These are phyloP conservation scores for Liopterus haemorrhoidalis DNA, from an alignment of 2,888 invertebrate genomes.

Conservation along the genomic window DNA sequence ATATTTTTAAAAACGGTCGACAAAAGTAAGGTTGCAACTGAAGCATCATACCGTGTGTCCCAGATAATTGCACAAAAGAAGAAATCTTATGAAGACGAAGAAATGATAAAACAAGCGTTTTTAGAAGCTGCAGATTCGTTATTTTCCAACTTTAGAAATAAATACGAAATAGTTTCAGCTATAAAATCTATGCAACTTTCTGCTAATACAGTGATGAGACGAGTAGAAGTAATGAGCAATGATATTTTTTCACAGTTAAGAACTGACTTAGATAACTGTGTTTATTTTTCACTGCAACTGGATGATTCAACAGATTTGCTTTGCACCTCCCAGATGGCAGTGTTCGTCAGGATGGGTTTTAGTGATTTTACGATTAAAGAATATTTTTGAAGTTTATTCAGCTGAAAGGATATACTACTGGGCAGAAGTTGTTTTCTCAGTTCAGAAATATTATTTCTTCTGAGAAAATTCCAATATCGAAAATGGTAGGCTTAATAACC, in stretches of 20 bases:
- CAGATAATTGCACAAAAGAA: constrained; percentile 17
- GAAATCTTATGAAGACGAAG: constrained; percentile 15
- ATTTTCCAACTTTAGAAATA: constrained; percentile 28
- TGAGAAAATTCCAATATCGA: constrained; percentile 11
- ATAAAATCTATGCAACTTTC: constrained; percentile 27
- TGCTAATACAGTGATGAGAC: constrained; percentile 19
- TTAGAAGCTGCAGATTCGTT: constrained; percentile 14
- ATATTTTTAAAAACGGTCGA: constrained; percentile 7
- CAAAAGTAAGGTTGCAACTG: constrained; percentile 10
- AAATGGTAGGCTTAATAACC: constrained; percentile 15
- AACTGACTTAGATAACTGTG: constrained; percentile 12
- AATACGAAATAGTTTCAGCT: constrained; percentile 27
- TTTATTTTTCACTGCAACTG: constrained; percentile 24
- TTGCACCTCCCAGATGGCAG: constrained; percentile 17
- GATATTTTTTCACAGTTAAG: constrained; percentile 11
- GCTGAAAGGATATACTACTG: constrained; percentile 26
- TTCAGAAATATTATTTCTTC: constrained; percentile 12
- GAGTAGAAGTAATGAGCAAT: constrained; percentile 13
- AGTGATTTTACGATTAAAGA: constrained; percentile 27
- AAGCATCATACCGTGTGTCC: constrained; percentile 9
- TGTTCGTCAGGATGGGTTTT: constrained; percentile 24
- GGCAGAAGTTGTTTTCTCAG: constrained; percentile 12
- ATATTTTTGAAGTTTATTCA: constrained; percentile 24
- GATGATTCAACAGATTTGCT: constrained; percentile 17
- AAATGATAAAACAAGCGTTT: constrained; percentile 14